These are phyloP conservation scores for Hemibagrus wyckioides DNA, from an alignment of 2,113 vertebrate species.

Conservation along the genomic window DNA sequence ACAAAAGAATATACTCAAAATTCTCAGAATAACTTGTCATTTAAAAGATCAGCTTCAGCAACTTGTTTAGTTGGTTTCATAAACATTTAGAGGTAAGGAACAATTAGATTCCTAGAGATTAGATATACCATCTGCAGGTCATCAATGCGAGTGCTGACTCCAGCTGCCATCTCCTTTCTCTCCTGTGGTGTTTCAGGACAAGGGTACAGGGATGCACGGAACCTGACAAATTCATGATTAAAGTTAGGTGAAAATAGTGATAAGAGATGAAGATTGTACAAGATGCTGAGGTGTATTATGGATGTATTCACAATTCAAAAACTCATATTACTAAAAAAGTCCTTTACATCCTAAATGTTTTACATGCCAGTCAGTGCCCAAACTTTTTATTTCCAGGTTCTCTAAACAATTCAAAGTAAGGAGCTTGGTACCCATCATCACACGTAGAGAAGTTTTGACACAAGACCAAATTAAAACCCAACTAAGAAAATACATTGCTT, in stretches of 20 bases:
- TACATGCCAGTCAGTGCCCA: background rate
- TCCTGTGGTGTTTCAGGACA: conserved; percentile 97
- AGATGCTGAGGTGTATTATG: background rate
- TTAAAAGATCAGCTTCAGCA: no score
- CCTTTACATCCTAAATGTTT: background rate
- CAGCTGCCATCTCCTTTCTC: conserved; percentile 95
- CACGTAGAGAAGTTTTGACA: background rate
- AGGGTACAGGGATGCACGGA: conserved; percentile 94
- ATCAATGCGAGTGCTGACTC: conserved; percentile 95
- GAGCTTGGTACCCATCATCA: no score
- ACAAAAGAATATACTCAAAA: no score
- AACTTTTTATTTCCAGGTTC: background rate
- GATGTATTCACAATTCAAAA: background rate
- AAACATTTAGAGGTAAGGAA: background rate
- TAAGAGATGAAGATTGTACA: background rate
- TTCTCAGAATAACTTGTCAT: no score
- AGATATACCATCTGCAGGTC: conserved; percentile 92
- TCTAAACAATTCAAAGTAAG: background rate
- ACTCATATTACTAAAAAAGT: background rate
- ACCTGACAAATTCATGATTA: conserved; percentile 72
- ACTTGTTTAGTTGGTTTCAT: background rate
- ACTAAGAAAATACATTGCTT: background rate
- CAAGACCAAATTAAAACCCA: background rate
- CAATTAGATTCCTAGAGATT: background rate
- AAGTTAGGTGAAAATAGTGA: background rate